A percentile compares a stretch with the other conserved stretches of the same genome.
Conservation (phyloP, 2,113 vertebrate genomes). For the Syngnathus floridae region DNA sequence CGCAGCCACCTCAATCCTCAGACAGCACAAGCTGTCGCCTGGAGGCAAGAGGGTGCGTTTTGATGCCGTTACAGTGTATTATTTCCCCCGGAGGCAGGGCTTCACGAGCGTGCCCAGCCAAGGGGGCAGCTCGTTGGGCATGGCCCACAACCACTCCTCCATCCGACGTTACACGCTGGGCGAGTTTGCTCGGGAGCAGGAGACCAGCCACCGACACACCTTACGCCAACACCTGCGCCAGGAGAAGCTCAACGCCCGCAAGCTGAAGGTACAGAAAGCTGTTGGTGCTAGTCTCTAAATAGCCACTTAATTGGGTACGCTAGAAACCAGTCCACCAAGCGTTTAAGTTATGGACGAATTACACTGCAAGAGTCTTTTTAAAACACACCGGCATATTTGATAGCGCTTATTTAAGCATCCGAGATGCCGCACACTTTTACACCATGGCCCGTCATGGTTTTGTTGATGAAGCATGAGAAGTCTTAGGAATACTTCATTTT, state of each 20-base stretch:
- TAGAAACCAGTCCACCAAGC: background rate
- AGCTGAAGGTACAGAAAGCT: slow-evolving; percentile 80
- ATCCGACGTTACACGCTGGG: slow-evolving; percentile 89
- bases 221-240: slow-evolving; percentile 87
- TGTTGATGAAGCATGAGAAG: too few relatives aligned
- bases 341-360: background rate
- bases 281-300: background rate
- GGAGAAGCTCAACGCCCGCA: slow-evolving; percentile 91
- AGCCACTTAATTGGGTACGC: background rate
- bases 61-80: slow-evolving; percentile 93
- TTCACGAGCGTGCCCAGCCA: slow-evolving; percentile 98
- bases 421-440: too few relatives aligned
- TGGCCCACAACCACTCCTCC: slow-evolving; percentile 88
- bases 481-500: too few relatives aligned
- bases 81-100: slow-evolving; percentile 93
- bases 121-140: slow-evolving; percentile 94
- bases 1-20: slow-evolving; percentile 91
- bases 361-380: too few relatives aligned
- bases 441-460: too few relatives aligned
- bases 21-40: slow-evolving; percentile 77
- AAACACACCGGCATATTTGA: too few relatives aligned
- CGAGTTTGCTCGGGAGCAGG: slow-evolving; percentile 93
- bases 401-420: too few relatives aligned
- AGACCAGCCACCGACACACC: slow-evolving; percentile 84
- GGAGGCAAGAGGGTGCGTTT: slow-evolving; percentile 87